Base-by-base conservation (phyloP, 1,140 invertebrate genomes). In the Caenorhabditis tropicalis region DNA sequence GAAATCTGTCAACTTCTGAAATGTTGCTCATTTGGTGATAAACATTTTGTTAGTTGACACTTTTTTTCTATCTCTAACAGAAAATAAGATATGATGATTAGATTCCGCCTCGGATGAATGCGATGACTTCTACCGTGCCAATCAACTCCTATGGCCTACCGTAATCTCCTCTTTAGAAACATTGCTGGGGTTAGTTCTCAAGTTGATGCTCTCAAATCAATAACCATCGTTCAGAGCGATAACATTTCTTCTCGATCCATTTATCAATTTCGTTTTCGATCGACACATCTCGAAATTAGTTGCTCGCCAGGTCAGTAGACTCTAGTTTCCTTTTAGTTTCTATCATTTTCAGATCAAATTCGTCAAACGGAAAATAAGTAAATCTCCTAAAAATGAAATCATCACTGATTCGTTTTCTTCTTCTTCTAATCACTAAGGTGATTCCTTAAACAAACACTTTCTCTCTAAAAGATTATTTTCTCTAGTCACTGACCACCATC, bases 391-490 rank as follows among this genome's bases (percentile, higher is more conserved):
- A 74, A 46, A 46, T 21, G 65, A 74, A 65, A 65, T 65, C n/a
- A 65, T 36, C 9, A 65, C 58, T 65, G 21, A 24, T 19, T 29
- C 24, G 7, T 24, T 2, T 56, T 0, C 53, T 24, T 56, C 24
- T 27, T 6, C 19, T 0, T 27, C 9, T 5, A 4, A 4, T 27
- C 4, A 7, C 7, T 74, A 43, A 74, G 36, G 33, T 74, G 43
- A 74, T 74, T 74, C 65, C 65, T 24, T 46, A 74, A 24, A 43
- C 65, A 74, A 74, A 74, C 65, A 74, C 15, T 16, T 7, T 56
- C 36, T 43, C 10, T 43, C 36, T 10, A 65, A 16, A 36, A 21
- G 12, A 21, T 6, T 9, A 5, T 7, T 9, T 21, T 51, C 49
- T 19, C 49, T 19, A 36, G 6, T 65, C n/a, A 65, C 19, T 65